Evolutionary conservation across 2,113 vertebrate species (phyloP).

Genomic region (Phocoena phocoena): DNA sequence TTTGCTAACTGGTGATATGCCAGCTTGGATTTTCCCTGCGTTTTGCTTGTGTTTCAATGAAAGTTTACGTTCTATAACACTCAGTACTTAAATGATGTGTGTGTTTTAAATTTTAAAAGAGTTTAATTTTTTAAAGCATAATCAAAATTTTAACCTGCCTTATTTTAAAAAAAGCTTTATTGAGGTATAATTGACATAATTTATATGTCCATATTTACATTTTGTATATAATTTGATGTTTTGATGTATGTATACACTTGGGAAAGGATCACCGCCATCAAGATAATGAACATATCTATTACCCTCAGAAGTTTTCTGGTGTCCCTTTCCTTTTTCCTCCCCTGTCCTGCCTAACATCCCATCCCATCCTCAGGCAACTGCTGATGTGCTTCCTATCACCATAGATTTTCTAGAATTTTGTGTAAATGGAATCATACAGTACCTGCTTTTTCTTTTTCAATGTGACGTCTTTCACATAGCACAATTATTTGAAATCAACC

Average conservation of each 20-base stretch:
- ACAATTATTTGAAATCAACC: background rate
- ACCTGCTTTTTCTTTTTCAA: background rate
- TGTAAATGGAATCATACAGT: background rate
- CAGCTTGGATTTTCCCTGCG: background rate
- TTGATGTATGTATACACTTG: background rate
- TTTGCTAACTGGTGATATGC: background rate
- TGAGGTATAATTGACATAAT: background rate
- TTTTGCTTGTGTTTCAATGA: background rate
- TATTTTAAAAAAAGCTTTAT: background rate
- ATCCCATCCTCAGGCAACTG: fast-evolving
- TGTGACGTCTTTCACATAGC: background rate
- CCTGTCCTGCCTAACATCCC: background rate
- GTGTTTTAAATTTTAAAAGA: background rate
- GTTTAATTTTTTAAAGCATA: background rate
- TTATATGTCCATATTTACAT: background rate
- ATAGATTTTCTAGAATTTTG: background rate
- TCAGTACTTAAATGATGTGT: background rate
- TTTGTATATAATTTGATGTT: background rate
- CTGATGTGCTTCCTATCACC: background rate
- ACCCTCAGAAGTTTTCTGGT: background rate
- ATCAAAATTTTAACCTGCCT: background rate
- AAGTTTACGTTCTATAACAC: background rate
- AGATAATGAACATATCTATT: background rate
- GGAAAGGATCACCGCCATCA: background rate
- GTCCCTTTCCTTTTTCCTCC: background rate